These are phyloP conservation scores for Yoshiicerus persimilis DNA, from an alignment of 1,140 invertebrate genomes.

Conservation along the genomic window DNA sequence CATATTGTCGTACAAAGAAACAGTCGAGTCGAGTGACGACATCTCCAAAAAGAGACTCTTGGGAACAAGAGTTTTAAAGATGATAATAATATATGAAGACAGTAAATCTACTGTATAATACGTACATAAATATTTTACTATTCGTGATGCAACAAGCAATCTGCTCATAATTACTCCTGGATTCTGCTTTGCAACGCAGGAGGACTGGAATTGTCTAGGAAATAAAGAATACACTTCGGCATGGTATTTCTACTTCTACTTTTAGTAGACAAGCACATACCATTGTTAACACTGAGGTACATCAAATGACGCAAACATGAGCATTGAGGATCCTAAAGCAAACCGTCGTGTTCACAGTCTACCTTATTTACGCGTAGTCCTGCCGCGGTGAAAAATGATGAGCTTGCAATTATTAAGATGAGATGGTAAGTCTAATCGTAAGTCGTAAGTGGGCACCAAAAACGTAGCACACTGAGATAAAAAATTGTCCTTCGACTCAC, in stretches of 20 bases:
- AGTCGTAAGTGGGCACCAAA: neutral
- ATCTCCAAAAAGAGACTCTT: neutral
- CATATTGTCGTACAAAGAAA: neutral
- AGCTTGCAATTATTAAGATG: neutral
- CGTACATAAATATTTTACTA: neutral
- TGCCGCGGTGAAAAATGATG: neutral
- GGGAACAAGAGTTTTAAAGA: neutral
- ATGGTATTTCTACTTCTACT: too few relatives aligned
- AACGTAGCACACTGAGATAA: neutral
- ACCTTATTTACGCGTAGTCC: neutral
- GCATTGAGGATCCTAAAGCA: neutral
- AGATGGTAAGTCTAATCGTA: neutral
- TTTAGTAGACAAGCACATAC: too few relatives aligned
- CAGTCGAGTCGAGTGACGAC: neutral
- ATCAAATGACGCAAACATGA: neutral
- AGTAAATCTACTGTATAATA: neutral
- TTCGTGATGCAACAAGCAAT: neutral
- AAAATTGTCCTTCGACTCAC: neutral
- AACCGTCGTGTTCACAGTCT: neutral
- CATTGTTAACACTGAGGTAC: too few relatives aligned
- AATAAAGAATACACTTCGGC: neutral
- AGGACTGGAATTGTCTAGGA: neutral
- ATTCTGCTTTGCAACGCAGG: neutral
- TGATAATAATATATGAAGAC: neutral
- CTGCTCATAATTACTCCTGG: neutral